Conservation (phyloP, 2,888 invertebrate genomes). For the Meiosimyza platycephala region DNA sequence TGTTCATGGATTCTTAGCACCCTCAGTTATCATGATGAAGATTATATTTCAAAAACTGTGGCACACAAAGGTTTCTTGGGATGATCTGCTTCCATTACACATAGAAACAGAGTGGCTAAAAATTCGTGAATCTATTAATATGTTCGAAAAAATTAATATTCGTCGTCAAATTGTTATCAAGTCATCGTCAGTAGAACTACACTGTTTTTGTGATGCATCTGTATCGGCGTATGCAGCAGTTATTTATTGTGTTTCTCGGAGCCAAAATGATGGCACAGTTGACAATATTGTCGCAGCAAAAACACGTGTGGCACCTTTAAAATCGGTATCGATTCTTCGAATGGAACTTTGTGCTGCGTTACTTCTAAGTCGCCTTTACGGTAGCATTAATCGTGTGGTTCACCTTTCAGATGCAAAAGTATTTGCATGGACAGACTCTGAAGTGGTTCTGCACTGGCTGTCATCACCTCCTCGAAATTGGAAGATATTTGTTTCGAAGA, state of each 20-base stretch:
- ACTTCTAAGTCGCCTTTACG: constrained; percentile 16
- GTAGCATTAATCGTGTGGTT: not conserved
- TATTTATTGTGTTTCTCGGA: constrained; percentile 14
- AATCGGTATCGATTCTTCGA: constrained; percentile 8
- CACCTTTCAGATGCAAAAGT: constrained; percentile 1
- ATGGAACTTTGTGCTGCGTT: constrained; percentile 23
- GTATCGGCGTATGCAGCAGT: constrained; percentile 8
- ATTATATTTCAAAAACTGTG: constrained; percentile 43
- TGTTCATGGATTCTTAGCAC: constrained; percentile 39
- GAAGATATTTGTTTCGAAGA: constrained; percentile 49
- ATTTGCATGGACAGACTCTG: constrained; percentile 43
- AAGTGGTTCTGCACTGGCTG: constrained; percentile 47
- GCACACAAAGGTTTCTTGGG: constrained; percentile 39
- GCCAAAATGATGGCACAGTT: not conserved
- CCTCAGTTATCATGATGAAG: constrained; percentile 39
- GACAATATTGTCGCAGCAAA: constrained; percentile 16
- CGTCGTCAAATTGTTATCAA: not conserved
- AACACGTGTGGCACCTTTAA: constrained; percentile 13
- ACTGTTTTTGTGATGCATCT: constrained; percentile 12
- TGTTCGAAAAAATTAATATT: constrained; percentile 15
- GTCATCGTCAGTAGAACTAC: not conserved
- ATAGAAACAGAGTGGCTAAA: constrained; percentile 10
- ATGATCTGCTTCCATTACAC: constrained; percentile 36
- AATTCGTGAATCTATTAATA: constrained; percentile 16
- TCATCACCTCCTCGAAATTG: constrained; percentile 44